phyloP scores from a whole-genome alignment of 2,113 vertebrate genomes.

The Syngnathus scovelli region DNA sequence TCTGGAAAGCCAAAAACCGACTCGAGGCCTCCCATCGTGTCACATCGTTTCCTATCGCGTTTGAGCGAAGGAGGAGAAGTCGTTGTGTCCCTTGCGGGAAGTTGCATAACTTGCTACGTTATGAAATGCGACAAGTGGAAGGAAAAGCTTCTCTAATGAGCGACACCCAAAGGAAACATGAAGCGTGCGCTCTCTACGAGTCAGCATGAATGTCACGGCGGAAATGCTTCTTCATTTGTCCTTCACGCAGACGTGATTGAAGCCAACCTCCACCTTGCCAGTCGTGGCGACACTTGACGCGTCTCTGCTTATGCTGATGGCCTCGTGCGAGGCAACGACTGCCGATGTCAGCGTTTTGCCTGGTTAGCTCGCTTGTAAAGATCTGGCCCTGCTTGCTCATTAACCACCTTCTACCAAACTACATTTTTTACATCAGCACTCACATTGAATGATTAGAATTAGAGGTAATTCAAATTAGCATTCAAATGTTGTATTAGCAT shows the following conservation, averaged over 20 bases:
- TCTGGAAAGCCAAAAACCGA: slow-evolving; percentile 22
- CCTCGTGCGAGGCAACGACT: background rate
- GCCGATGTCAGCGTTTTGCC: background rate
- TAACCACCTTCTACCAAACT: background rate
- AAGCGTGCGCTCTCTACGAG: slow-evolving; percentile 1
- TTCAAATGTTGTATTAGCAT: too few relatives aligned
- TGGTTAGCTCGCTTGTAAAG: background rate
- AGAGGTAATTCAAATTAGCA: too few relatives aligned
- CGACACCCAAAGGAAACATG: slow-evolving; percentile 26
- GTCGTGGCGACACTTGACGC: background rate
- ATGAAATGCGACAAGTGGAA: slow-evolving; percentile 38
- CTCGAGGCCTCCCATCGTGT: slow-evolving; percentile 38
- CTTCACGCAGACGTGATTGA: background rate
- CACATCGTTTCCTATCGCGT: too few relatives aligned
- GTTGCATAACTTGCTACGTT: slow-evolving; percentile 43
- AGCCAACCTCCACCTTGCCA: background rate
- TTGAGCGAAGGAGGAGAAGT: background rate
- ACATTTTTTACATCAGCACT: background rate
- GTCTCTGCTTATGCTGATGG: background rate
- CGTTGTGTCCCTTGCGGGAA: slow-evolving; percentile 32
- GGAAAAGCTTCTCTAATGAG: slow-evolving; percentile 1
- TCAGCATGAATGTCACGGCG: background rate
- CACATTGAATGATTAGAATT: too few relatives aligned
- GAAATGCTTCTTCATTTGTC: background rate
- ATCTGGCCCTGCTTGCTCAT: background rate